Evolutionary conservation across 2,113 vertebrate genomes (phyloP).

Genomic region (Chroicocephalus ridibundus): DNA sequence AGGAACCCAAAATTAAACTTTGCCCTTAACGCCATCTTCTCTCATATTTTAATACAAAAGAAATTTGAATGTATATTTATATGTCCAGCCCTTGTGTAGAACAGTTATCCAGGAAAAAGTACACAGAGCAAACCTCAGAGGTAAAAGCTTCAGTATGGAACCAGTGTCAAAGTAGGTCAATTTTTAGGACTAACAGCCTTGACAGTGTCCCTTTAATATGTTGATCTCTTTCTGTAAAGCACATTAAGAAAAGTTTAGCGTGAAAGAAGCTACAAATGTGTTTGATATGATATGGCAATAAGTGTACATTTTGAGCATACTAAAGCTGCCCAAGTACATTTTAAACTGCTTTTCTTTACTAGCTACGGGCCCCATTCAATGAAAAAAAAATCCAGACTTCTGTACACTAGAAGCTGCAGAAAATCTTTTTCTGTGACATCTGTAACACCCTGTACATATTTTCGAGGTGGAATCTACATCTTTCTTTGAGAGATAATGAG

Average conservation of each 20-base stretch:
- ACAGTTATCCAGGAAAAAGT: not conserved
- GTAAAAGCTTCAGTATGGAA: not conserved
- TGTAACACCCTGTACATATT: not conserved
- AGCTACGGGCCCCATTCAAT: slow-evolving; percentile 13
- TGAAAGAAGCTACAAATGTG: slow-evolving; percentile 66
- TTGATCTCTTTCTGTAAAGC: slow-evolving; percentile 68
- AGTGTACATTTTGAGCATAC: slow-evolving; percentile 64
- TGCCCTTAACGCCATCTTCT: not conserved
- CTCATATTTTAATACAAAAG: not conserved
- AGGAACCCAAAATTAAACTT: not conserved
- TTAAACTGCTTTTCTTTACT: slow-evolving; percentile 57
- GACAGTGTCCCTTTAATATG: slow-evolving; percentile 56
- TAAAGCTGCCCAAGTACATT: slow-evolving; percentile 46
- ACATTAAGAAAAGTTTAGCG: slow-evolving; percentile 58
- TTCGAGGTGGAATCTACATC: not conserved
- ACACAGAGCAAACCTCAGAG: not conserved
- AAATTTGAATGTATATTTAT: not conserved
- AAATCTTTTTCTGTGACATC: slow-evolving; percentile 43
- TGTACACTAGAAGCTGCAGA: not conserved
- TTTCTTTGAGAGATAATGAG: not conserved
- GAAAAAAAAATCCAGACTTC: slow-evolving; percentile 3
- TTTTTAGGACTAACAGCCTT: slow-evolving; percentile 57
- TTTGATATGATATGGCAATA: slow-evolving; percentile 67
- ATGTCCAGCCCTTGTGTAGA: not conserved
- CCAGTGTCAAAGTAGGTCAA: slow-evolving; percentile 50